Conservation (phyloP, 2,797 vertebrate species). For the Mastacembelus armatus region DNA sequence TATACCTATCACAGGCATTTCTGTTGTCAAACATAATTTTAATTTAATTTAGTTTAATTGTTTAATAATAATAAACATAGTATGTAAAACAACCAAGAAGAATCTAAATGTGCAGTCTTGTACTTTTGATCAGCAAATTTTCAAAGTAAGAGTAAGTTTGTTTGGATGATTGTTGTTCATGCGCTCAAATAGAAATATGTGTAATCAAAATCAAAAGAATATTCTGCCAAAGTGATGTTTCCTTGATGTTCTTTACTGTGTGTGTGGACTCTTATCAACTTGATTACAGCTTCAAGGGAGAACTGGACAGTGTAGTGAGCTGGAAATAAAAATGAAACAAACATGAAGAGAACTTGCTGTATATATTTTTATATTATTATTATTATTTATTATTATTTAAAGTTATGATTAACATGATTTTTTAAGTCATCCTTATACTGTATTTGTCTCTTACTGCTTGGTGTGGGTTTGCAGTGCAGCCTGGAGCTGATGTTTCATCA, state of each 20-base stretch:
- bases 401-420: neutral
- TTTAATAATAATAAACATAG: too few species aligned
- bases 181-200: slow-evolving; percentile 4
- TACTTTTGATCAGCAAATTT: neutral
- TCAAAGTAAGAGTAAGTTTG: neutral
- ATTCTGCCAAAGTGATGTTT: slow-evolving; percentile 17
- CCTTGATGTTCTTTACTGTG: neutral
- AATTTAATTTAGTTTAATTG: too few species aligned
- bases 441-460: slow-evolving; percentile 20
- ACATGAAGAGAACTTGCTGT: neutral
- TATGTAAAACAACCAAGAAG: neutral
- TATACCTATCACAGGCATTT: too few species aligned
- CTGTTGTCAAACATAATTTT: too few species aligned
- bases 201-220: slow-evolving; percentile 8
- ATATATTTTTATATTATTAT: too few species aligned
- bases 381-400: neutral
- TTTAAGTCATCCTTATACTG: slow-evolving; percentile 4
- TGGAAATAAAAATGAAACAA: neutral
- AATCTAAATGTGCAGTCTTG: too few species aligned
- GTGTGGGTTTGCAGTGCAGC: slow-evolving; percentile 67
- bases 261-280: slow-evolving; percentile 15
- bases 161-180: slow-evolving; percentile 27
- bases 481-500: slow-evolving; percentile 37
- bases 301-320: slow-evolving; percentile 19
- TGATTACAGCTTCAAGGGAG: slow-evolving; percentile 4